Percentiles rank a stretch among this genome's conserved stretches.
phyloP scores from a whole-genome alignment of 2,888 invertebrate species.

The Buathra laborator region DNA sequence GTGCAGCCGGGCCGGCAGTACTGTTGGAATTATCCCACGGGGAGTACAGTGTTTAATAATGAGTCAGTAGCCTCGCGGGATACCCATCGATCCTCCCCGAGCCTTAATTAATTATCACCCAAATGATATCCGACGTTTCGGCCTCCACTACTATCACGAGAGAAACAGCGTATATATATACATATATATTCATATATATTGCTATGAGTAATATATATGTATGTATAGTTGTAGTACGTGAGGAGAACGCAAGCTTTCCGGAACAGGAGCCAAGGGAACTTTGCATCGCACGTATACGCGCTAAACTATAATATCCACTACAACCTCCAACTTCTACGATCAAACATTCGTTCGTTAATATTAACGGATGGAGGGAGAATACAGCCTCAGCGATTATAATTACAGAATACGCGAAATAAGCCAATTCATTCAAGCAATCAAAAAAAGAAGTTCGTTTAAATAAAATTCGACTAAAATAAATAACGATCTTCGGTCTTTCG shows the following conservation, averaged over 20 bases:
- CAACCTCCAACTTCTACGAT: slow-evolving; percentile 50
- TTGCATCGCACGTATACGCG: slow-evolving; percentile 55
- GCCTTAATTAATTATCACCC: slow-evolving; percentile 80
- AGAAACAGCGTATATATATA: slow-evolving; percentile 57
- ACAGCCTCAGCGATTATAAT: neutral
- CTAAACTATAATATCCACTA: slow-evolving; percentile 57
- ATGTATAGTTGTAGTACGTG: slow-evolving; percentile 43
- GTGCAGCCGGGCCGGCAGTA: slow-evolving; percentile 54
- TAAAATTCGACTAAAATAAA: too few species aligned
- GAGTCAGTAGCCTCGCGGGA: slow-evolving; percentile 75
- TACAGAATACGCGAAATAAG: neutral
- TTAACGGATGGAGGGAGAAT: slow-evolving; percentile 37
- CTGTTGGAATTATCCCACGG: slow-evolving; percentile 74
- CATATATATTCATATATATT: neutral
- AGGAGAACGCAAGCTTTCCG: slow-evolving; percentile 34
- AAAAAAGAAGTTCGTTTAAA: too few species aligned
- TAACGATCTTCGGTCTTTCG: too few species aligned
- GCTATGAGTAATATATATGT: slow-evolving; percentile 1
- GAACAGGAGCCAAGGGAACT: slow-evolving; percentile 46
- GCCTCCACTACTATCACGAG: slow-evolving; percentile 39
- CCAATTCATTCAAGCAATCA: too few species aligned
- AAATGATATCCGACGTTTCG: slow-evolving; percentile 72
- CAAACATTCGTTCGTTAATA: slow-evolving; percentile 61
- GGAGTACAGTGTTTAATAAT: slow-evolving; percentile 80
- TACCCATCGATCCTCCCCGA: slow-evolving; percentile 77